Conservation (phyloP, 2,113 vertebrate species). For the Heliornis fulica region DNA sequence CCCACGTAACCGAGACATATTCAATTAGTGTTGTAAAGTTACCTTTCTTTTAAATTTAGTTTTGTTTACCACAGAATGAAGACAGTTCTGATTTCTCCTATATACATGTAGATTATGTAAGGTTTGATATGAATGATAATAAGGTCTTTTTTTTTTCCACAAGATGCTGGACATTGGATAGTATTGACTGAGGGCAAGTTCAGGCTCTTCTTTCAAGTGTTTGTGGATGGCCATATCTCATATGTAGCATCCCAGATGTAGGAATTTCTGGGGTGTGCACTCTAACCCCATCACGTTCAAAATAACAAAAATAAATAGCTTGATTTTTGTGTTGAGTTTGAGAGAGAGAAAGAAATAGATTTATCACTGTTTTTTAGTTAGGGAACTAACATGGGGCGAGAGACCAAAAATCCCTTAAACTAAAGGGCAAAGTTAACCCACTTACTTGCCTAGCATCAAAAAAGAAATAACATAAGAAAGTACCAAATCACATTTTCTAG, state of each 20-base stretch:
- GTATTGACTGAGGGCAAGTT: neutral
- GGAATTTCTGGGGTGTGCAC: neutral
- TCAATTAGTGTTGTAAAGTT: neutral
- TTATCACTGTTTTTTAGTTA: neutral
- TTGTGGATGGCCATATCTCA: neutral
- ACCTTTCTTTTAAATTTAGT: neutral
- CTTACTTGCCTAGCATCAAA: neutral
- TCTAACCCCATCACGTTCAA: neutral
- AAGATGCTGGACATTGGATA: neutral
- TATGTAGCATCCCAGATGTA: neutral
- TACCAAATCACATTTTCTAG: neutral
- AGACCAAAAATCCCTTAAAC: neutral
- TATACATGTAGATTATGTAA: neutral
- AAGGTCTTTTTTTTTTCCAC: neutral
- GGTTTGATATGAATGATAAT: neutral
- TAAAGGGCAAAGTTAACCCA: neutral
- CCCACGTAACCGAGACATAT: neutral
- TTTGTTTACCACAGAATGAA: neutral
- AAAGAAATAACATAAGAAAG: neutral
- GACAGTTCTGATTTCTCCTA: neutral
- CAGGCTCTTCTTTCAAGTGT: neutral
- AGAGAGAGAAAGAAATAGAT: neutral
- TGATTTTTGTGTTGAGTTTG: neutral
- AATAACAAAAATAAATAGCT: neutral
- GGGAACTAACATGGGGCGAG: fast-evolving